These are phyloP conservation scores for Spongilla lacustris DNA, from an alignment of 37 sponge, comb jelly and placozoan species.

Conservation along the genomic window DNA sequence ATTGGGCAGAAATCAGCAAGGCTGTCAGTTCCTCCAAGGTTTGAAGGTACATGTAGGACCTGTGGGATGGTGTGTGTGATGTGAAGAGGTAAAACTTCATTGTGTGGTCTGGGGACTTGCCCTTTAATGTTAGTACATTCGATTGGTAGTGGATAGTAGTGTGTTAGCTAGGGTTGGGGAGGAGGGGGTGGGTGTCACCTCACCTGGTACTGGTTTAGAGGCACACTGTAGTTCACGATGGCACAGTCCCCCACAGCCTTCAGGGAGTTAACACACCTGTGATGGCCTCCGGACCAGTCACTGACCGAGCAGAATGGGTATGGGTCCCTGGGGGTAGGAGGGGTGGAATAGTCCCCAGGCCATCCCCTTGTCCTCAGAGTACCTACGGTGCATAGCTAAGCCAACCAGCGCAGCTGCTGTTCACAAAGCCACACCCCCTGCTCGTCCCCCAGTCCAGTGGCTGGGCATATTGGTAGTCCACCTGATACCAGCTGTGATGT, in stretches of 20 bases:
- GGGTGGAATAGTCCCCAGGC: neutral
- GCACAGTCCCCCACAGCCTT: conserved; percentile 33
- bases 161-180: neutral
- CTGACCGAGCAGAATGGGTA: conserved; percentile 43
- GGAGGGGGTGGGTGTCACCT: neutral
- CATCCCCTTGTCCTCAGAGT: too few species aligned
- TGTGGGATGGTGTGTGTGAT: neutral
- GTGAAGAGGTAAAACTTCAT: neutral
- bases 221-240: conserved; percentile 39
- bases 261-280: conserved; percentile 28
- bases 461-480: conserved; percentile 53
- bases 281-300: neutral
- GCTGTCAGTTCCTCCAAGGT: neutral
- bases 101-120: neutral
- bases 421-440: conserved; percentile 70
- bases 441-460: conserved; percentile 49
- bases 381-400: conserved; percentile 4
- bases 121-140: too few species aligned
- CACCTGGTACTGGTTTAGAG: neutral
- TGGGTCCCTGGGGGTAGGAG: neutral
- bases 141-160: too few species aligned
- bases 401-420: conserved; percentile 67
- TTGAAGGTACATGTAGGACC: neutral
- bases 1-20: conserved; percentile 59
- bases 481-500: conserved; percentile 67